phyloP scores from a whole-genome alignment of 2,113 vertebrate species.

The Anhinga anhinga region DNA sequence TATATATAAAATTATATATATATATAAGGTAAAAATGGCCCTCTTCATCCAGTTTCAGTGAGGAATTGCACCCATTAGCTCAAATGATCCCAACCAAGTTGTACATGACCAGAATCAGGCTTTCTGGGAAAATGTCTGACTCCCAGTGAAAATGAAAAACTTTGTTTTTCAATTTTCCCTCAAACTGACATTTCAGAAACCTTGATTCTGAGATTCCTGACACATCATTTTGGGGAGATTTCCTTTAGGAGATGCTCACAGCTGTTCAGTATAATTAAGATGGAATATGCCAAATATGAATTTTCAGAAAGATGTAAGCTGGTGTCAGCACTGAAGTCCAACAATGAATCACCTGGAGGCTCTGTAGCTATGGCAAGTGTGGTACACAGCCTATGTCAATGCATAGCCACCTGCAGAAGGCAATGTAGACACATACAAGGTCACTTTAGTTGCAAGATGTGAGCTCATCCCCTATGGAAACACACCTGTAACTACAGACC shows the following conservation, averaged over 20 bases:
- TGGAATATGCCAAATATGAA: background rate
- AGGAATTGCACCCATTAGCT: background rate
- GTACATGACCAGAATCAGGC: accelerated
- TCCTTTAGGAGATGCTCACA: slow-evolving; percentile 4
- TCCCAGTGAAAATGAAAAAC: background rate
- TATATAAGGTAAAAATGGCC: background rate
- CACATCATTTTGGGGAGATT: background rate
- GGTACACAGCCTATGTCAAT: background rate
- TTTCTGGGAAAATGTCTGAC: background rate
- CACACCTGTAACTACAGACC: background rate
- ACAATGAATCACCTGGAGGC: background rate
- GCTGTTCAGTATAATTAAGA: background rate
- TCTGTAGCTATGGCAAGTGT: background rate
- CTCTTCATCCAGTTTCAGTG: background rate
- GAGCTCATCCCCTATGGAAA: background rate
- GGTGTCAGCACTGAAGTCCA: background rate
- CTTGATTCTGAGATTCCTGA: background rate
- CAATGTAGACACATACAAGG: background rate
- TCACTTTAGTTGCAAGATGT: background rate
- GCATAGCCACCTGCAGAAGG: background rate
- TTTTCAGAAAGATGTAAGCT: background rate
- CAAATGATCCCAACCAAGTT: background rate
- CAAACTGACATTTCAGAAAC: background rate
- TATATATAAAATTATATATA: too few species aligned
- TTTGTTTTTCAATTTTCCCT: background rate